Percentiles rank a stretch among this genome's conserved stretches.
Evolutionary conservation across 2,888 invertebrate genomes (phyloP).

Genomic region (Diloba caeruleocephala): DNA sequence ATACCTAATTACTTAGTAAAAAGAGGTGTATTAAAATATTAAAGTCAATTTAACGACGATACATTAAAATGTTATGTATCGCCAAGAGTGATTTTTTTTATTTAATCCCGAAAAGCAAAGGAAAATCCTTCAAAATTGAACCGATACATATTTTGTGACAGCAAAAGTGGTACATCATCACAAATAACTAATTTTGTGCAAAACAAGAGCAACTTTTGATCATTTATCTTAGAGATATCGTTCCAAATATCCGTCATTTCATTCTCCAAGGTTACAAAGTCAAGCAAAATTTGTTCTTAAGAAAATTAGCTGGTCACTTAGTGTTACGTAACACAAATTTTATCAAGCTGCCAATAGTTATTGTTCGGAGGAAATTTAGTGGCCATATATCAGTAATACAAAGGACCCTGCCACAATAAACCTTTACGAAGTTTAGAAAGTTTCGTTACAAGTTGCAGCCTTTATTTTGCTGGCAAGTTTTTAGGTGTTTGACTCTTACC

Average conservation of each 20-base stretch:
- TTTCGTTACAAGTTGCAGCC: constrained; percentile 40
- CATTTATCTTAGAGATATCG: constrained; percentile 22
- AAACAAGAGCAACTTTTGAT: constrained; percentile 21
- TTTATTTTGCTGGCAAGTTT: constrained; percentile 35
- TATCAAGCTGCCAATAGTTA: constrained; percentile 57
- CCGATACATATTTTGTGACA: too few relatives aligned
- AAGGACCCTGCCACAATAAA: constrained; percentile 56
- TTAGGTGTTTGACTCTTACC: constrained; percentile 9
- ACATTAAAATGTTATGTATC: too few relatives aligned
- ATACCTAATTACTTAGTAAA: too few relatives aligned
- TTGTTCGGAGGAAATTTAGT: constrained; percentile 68
- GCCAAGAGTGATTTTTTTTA: too few relatives aligned
- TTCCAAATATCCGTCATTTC: constrained; percentile 12
- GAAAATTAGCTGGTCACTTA: constrained; percentile 46
- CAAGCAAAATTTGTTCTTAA: constrained; percentile 26
- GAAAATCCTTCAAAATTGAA: too few relatives aligned
- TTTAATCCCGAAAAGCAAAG: too few relatives aligned
- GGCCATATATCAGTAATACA: constrained; percentile 71
- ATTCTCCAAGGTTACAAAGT: constrained; percentile 15
- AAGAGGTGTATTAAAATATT: too few relatives aligned
- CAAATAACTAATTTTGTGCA: background rate
- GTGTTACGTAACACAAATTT: constrained; percentile 37
- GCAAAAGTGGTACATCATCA: background rate
- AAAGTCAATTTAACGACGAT: too few relatives aligned
- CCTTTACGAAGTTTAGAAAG: constrained; percentile 45